Percentiles rank a stretch among this genome's conserved stretches.
These are phyloP conservation scores for Aphis craccivora DNA, from an alignment of 1,140 invertebrate genomes.

Conservation along the genomic window DNA sequence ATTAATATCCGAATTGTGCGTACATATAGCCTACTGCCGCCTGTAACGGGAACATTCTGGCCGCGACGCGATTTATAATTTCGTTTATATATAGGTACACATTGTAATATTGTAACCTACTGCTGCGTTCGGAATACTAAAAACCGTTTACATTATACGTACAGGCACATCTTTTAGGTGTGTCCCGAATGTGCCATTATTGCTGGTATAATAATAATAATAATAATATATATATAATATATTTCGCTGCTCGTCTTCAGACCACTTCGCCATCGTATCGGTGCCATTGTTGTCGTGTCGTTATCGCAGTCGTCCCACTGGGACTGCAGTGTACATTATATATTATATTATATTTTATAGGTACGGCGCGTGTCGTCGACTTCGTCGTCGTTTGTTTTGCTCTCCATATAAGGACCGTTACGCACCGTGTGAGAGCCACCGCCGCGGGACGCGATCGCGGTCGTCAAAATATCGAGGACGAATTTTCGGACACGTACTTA, in stretches of 20 bases:
- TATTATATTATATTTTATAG: too few relatives aligned
- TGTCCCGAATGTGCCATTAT: slow-evolving; percentile 30
- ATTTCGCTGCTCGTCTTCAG: neutral
- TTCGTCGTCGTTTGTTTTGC: neutral
- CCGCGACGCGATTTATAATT: neutral
- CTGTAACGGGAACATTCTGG: neutral
- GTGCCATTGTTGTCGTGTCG: neutral
- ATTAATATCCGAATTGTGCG: neutral
- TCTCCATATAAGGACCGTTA: slow-evolving; percentile 23
- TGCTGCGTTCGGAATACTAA: slow-evolving; percentile 30
- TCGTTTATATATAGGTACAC: neutral
- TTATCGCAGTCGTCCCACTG: neutral
- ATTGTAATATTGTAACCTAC: neutral
- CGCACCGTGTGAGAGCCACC: neutral
- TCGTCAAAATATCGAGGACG: neutral
- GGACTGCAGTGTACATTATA: too few relatives aligned
- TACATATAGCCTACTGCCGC: too few relatives aligned
- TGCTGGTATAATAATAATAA: neutral
- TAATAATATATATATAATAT: too few relatives aligned
- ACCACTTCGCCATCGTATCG: neutral
- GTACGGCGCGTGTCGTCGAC: neutral
- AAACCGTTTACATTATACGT: neutral
- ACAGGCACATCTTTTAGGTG: neutral
- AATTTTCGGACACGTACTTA: neutral
- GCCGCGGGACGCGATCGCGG: neutral